Base-by-base conservation (phyloP, 2,888 invertebrate genomes). In the Lasioglossum oenotherae region DNA sequence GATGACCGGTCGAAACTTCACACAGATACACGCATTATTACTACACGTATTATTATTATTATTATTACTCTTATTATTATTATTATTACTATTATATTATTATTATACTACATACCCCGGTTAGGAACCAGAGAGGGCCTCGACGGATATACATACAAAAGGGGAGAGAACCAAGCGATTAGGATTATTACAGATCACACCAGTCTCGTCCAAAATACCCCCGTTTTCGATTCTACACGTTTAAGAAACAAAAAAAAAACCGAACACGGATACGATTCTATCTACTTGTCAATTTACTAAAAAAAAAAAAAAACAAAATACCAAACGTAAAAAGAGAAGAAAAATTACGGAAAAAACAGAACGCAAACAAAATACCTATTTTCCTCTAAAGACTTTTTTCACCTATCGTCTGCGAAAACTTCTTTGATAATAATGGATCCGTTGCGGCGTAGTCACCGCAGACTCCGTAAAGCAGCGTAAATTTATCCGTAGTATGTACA, bases 201-300 rank as follows among this genome's bases (percentile, higher is more conserved):
- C 14, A 4, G 75, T 46, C 82, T 74, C 80, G 76, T 78, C 64
- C 77, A 57, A 53, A 53, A 53, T n/a, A 53, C 53, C 69, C 78
- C 16, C 53, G 74, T 82, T 78, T 64, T 79, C 72, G 57, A 83
- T 67, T 78, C 74, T 46, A 82, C 64, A 79, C 78, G 64, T 57
- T 69, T n/a, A 53, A 53, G n/a, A 53, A 53, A 53, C 19, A 49
- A 23, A 53, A 49, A 53, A 49, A 53, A 16, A 69, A 69, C 84
- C 57, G 53, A 31, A 81, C 77, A 74, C 67, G 44, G 69, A 89
- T 73, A 90, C 82, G 76, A 91, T 82, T 87, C 92, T 93, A 94
- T 94, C 94, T 94, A 94, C 94, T 93, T 94, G 94, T 94, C 94
- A 94, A 94, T 94, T 94, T 92, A 92, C 91, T 89, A 90, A 92